Evolutionary conservation across 2,113 vertebrate genomes (phyloP).

Genomic region (Mixornis gularis): DNA sequence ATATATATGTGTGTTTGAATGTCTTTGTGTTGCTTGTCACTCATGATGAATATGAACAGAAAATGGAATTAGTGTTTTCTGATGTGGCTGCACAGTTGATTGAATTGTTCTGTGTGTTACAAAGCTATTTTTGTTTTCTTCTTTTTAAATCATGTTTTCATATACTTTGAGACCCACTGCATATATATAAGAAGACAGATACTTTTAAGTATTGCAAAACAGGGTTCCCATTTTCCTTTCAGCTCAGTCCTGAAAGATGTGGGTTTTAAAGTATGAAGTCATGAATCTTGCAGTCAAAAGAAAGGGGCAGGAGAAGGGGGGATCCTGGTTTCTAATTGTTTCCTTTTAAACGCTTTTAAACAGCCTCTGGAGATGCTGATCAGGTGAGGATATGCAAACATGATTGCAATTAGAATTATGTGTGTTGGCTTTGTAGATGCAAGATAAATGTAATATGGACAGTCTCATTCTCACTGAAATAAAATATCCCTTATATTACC

Average conservation of each 20-base stretch:
- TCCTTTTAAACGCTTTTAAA: not conserved
- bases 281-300: not conserved
- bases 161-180: not conserved
- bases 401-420: not conserved
- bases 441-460: not conserved
- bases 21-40: not conserved
- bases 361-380: not conserved
- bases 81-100: not conserved
- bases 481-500: not conserved
- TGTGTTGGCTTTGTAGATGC: not conserved
- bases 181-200: not conserved
- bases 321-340: not conserved
- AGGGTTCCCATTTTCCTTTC: not conserved
- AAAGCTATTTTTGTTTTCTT: not conserved
- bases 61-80: not conserved
- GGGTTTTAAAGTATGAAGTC: not conserved
- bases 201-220: not conserved
- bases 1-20: not conserved
- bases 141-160: not conserved
- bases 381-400: not conserved
- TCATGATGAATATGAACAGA: not conserved
- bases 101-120: not conserved
- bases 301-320: fast-evolving
- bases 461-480: not conserved
- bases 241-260: not conserved